Evolutionary conservation across 2,797 vertebrate species (phyloP).

Genomic region (Momotus momota): DNA sequence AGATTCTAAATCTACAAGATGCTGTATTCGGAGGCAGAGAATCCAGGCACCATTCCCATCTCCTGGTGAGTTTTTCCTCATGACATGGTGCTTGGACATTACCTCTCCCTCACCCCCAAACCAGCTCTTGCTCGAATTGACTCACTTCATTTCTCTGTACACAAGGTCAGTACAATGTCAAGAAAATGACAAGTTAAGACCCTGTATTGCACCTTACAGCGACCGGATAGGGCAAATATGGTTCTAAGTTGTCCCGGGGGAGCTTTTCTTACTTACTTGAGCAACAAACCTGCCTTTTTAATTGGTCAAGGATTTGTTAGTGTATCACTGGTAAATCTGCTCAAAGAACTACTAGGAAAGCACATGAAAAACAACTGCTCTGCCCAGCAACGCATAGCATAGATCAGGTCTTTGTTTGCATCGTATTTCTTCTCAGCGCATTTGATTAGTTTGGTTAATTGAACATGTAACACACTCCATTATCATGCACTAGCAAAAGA

Average conservation of each 20-base stretch:
- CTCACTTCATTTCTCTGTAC: neutral
- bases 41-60: accelerated
- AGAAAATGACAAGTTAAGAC: neutral
- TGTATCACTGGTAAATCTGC: neutral
- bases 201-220: neutral
- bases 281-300: neutral
- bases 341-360: neutral
- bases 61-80: neutral
- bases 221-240: neutral
- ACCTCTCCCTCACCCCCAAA: neutral
- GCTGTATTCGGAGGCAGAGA: neutral
- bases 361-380: neutral
- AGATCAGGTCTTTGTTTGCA: neutral
- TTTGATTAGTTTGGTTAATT: constrained; percentile 67
- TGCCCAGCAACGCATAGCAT: neutral
- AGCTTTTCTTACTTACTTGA: neutral
- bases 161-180: neutral
- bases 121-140: neutral
- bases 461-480: constrained; percentile 59
- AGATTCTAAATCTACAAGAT: neutral
- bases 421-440: neutral
- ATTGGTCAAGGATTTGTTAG: neutral
- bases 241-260: neutral
- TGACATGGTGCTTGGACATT: neutral
- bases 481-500: constrained; percentile 32